Evolutionary conservation across 2,888 invertebrate genomes (phyloP), one percentile per base, ranked within the genome.

Genomic region (Athetis lepigone): DNA sequence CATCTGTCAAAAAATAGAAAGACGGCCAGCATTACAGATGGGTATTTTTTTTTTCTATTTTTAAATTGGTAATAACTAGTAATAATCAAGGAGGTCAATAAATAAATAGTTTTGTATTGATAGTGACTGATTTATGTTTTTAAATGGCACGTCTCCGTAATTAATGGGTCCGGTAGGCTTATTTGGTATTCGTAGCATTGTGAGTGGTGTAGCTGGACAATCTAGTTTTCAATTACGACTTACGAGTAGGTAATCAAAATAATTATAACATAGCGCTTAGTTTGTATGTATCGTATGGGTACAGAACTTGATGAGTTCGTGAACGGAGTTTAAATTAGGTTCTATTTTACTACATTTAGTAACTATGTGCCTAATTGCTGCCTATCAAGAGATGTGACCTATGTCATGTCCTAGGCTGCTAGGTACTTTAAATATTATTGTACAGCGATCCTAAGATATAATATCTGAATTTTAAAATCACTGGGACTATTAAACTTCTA

Each of bases 141-240:
- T 66, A 82, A 82, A 82, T 64, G 77, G 76, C 78, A 63, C 68
- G 74, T 80, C 75, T 78, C 56, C 59, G 57, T 84, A 84, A 82
- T 84, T 73, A 80, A 84, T 84, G 70, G 74, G 62, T 58, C 76
- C 64, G 66, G 72, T 75, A 78, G 56, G 70, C 84, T 79, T 87
- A 85, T 86, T 86, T 83, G 81, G 83, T 86, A 85, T 86, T 82
- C 83, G 74, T 69, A 59, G 65, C 76, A 81, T 83, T 83, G 79
- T 81, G 77, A 82, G 79, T 74, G 64, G 76, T 80, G 18, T 56
- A 29, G 73, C 81, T 73, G 80, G 84, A 82, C 79, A 81, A 79
- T 86, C 88, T 85, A 83, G 86, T 87, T 86, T 81, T 83, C 82
- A 79, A 85, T 80, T 75, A 79, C 37, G 37, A 16, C 13, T 6